Base-by-base conservation (phyloP, 1,140 invertebrate genomes). In the Trachymyrmex cornetzi region DNA sequence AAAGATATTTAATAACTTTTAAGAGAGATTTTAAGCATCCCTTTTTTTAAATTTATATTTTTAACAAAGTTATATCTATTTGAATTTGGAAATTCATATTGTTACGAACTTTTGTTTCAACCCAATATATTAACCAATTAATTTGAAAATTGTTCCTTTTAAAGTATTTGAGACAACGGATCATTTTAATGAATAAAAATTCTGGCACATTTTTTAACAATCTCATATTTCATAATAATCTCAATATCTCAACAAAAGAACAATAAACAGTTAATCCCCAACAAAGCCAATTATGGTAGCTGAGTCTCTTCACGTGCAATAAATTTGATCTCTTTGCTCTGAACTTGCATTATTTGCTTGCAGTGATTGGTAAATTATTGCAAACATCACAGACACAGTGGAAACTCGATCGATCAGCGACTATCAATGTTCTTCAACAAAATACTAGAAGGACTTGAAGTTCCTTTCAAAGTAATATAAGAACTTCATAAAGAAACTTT, bases 321-420 rank as follows among this genome's bases (percentile, higher is more conserved):
- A 30, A 74, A 61, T 74, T 63, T 61, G 44, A 63, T 84, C 38
- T 50, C 2, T 24, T 30, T n/a, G 2, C 14, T n/a, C 9, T 61
- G 50, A 63, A 84, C 48, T 34, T 34, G 38, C 69, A 63, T 84
- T 74, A 61, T 22, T 6, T 34, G 14, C 63, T 69, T 30, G 12
- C 24, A 12, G 24, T 44, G 53, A 75, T 69, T 34, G 16, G 2
- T 1, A 55, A 16, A 72, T 24, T 24, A 85, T 64, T 38, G 27
- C 55, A 19, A 14, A 19, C 6, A 59, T 12, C 44, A 44, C 9
- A 22, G 14, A 4, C 22, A 34, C 5, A 24, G 14, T 55, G 2
- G 14, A 69, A 85, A 85, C 16, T 64, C 27, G 12, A 85, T 86
- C 44, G 79, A n/a, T 75, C 38, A 50, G 4, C 11, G 14, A 61